Base-by-base conservation (phyloP, 2,113 vertebrate genomes). In the Catagonus wagneri region DNA sequence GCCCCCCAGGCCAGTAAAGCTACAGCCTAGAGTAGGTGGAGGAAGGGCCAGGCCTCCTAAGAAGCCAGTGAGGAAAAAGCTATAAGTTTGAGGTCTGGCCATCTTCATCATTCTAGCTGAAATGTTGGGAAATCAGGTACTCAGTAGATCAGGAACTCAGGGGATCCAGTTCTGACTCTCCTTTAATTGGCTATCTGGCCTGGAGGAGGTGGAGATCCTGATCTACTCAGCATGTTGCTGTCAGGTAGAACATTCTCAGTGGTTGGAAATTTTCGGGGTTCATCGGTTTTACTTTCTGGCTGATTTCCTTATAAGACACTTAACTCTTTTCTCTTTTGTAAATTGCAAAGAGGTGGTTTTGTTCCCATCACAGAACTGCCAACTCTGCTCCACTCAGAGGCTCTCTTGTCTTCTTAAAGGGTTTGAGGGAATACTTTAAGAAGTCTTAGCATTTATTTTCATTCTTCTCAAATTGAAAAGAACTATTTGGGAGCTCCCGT, bases 381-480 rank as follows among this genome's bases (percentile, higher is more conserved):
- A 94, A 71, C 32, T 83, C 8, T 25, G 58, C 32, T 68, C 19
- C 20, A 52, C 71, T 27, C 22, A 63, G 74, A 79, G 93, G 16
- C 13, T 89, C 61, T 90, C 84, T 88, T 1, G 4, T 83, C 90
- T 92, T 97, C 32, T 87, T 63, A 75, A 86, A 76, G 15, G 16
- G 25, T 72, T 44, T 75, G 44, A 86, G 27, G 34, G 54, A 91
- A 89, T 29, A 56, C 25, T 78, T 95, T 50, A 25, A 75, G 34
- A 89, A 65, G 74, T 85, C 72, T 94, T 89, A 75, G 63, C 79
- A 32, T 86, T 96, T 29, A 25, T 94, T 96, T 86, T 93, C 61
- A 23, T 84, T 81, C 76, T 88, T 93, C 56, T 74, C 44, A 72
- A 44, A 79, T n/a, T 76, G 60, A 84, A 90, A 96, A 85, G n/a